phyloP scores from a whole-genome alignment of 2,113 vertebrate genomes.

The Henicopernis longicauda region DNA sequence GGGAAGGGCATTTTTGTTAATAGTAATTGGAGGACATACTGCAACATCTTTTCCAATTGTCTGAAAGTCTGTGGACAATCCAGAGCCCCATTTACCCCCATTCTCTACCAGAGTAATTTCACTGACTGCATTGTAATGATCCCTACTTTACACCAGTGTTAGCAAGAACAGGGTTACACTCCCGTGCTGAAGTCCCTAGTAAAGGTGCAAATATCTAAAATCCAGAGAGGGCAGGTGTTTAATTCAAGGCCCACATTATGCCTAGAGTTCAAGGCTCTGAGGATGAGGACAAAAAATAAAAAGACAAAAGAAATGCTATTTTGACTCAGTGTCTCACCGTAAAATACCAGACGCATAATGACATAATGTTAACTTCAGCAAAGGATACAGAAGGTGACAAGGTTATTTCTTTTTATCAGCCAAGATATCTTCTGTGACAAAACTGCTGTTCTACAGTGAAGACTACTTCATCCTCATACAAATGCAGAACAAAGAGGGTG shows the following conservation, averaged over 20 bases:
- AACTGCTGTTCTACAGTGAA: slow-evolving; percentile 15
- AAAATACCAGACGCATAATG: slow-evolving; percentile 31
- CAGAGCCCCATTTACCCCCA: slow-evolving; percentile 2
- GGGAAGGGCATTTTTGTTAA: slow-evolving; percentile 55
- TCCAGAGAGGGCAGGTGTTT: neutral
- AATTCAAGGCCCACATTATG: slow-evolving; percentile 20
- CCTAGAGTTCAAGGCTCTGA: slow-evolving; percentile 26
- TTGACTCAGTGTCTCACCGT: neutral
- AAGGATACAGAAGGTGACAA: slow-evolving; percentile 50
- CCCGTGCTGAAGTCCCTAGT: neutral
- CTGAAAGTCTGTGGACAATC: slow-evolving; percentile 43
- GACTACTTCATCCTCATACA: slow-evolving; percentile 25
- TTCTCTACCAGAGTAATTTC: slow-evolving; percentile 20
- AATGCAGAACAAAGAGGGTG: slow-evolving; percentile 6
- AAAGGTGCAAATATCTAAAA: slow-evolving; percentile 1
- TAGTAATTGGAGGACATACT: slow-evolving; percentile 48
- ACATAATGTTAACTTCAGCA: slow-evolving; percentile 26
- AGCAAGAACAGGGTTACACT: neutral
- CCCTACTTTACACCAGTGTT: neutral
- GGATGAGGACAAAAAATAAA: slow-evolving; percentile 4
- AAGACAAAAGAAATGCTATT: slow-evolving; percentile 35
- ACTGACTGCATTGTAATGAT: slow-evolving; percentile 6
- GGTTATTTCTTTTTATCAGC: slow-evolving; percentile 45
- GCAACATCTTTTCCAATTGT: slow-evolving; percentile 56
- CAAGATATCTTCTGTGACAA: slow-evolving; percentile 25